Percentiles rank a stretch among this genome's conserved stretches.
These are phyloP conservation scores for Apostichopus californicus DNA, from an alignment of 35 echinoderm and acorn worm species.

Conservation along the genomic window DNA sequence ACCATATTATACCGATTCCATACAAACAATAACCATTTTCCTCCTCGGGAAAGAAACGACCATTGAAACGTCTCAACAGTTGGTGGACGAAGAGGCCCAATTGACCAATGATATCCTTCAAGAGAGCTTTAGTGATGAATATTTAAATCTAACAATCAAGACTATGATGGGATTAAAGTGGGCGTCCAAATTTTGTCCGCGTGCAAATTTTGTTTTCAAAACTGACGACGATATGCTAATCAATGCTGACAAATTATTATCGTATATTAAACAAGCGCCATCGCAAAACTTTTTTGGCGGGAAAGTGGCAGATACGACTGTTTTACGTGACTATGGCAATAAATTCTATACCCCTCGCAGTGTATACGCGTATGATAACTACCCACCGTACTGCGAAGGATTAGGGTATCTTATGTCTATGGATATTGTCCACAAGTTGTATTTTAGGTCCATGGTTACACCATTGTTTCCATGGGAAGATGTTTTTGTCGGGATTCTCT, in stretches of 20 bases:
- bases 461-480: constrained; percentile 80
- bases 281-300: constrained; percentile 51
- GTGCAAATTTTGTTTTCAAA: constrained; percentile 85
- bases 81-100: neutral
- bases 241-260: constrained; percentile 53
- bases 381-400: constrained; percentile 72
- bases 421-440: constrained; percentile 71
- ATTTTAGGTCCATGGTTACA: constrained; percentile 44
- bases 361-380: constrained; percentile 37
- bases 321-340: constrained; percentile 52
- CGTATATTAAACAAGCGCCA: constrained; percentile 40
- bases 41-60: neutral
- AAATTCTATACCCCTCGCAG: constrained; percentile 78
- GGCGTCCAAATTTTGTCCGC: constrained; percentile 70
- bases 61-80: neutral
- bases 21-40: neutral
- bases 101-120: constrained; percentile 62
- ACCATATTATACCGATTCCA: neutral
- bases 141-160: constrained; percentile 88
- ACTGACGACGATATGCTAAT: constrained; percentile 88
- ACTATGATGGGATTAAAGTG: constrained; percentile 93
- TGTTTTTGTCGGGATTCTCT: constrained; percentile 60
- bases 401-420: constrained; percentile 80
- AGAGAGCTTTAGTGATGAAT: constrained; percentile 83
- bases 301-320: constrained; percentile 47